Evolutionary conservation across 2,797 vertebrate species (phyloP).

Genomic region (Balearica regulorum): DNA sequence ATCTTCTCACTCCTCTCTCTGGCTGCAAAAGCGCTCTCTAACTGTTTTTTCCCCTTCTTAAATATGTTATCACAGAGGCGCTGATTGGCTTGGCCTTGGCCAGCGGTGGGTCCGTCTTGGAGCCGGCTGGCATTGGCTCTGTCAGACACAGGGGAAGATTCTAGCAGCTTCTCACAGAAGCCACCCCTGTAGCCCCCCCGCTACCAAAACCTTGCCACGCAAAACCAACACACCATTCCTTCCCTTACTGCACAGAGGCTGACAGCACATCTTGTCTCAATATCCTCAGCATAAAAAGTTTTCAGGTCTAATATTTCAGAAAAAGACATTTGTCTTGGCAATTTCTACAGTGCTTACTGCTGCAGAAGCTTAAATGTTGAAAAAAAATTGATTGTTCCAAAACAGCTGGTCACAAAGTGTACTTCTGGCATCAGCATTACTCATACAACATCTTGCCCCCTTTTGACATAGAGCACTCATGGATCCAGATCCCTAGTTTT

Average conservation of each 20-base stretch:
- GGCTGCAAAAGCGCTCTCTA: no score
- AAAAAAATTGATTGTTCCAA: background rate
- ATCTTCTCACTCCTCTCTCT: no score
- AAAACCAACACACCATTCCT: no score
- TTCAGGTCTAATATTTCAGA: background rate
- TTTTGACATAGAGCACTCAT: background rate
- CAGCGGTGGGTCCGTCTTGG: no score
- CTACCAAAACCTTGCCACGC: no score
- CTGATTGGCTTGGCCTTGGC: no score
- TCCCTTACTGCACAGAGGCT: fast-evolving
- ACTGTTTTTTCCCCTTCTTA: no score
- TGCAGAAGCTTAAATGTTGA: background rate
- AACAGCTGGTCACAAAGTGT: background rate
- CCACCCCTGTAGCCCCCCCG: no score
- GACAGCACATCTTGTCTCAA: background rate
- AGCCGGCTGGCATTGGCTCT: no score
- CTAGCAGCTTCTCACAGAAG: no score
- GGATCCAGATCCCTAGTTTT: background rate
- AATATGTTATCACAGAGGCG: no score
- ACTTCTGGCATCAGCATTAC: background rate
- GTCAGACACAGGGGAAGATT: no score
- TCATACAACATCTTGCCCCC: background rate
- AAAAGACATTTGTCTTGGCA: background rate
- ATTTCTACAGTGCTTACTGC: background rate
- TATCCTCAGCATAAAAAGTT: background rate